A percentile compares a stretch with the other conserved stretches of the same genome.
Conservation (phyloP, 2,113 vertebrate genomes). For the Callipepla squamata region DNA sequence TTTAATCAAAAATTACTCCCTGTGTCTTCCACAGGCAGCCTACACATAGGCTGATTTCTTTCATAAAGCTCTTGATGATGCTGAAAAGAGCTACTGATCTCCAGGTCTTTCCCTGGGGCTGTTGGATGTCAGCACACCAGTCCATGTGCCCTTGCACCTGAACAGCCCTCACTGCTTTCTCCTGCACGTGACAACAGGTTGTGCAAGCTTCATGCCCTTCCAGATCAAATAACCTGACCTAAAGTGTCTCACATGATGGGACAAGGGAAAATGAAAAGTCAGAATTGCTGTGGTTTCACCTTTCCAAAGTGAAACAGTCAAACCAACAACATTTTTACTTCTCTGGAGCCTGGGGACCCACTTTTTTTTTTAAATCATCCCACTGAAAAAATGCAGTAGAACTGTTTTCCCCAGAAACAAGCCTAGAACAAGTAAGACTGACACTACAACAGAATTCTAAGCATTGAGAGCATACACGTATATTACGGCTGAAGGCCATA, state of each 20-base stretch:
- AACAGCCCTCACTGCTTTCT: not conserved
- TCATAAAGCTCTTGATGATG: not conserved
- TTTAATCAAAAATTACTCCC: not conserved
- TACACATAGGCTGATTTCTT: not conserved
- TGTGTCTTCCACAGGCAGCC: not conserved
- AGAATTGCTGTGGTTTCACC: slow-evolving; percentile 42
- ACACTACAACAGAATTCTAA: not conserved
- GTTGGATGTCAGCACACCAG: not conserved
- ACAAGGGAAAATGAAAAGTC: slow-evolving; percentile 27
- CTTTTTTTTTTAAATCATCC: not conserved
- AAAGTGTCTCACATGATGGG: slow-evolving; percentile 61
- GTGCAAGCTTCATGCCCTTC: slow-evolving; percentile 14
- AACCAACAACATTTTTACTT: slow-evolving; percentile 4
- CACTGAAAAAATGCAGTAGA: not conserved
- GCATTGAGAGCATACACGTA: rapidly evolving
- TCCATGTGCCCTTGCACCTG: rapidly evolving
- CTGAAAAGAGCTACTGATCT: not conserved
- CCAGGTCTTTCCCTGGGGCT: rapidly evolving
- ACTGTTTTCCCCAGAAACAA: not conserved
- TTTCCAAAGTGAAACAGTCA: slow-evolving; percentile 40
- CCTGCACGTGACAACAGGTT: not conserved
- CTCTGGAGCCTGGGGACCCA: not conserved
- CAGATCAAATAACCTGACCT: slow-evolving; percentile 52
- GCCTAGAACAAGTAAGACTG: not conserved
- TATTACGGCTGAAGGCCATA: not conserved